Conservation (phyloP, 1,140 invertebrate genomes). For the Bombus pyrosoma region DNA sequence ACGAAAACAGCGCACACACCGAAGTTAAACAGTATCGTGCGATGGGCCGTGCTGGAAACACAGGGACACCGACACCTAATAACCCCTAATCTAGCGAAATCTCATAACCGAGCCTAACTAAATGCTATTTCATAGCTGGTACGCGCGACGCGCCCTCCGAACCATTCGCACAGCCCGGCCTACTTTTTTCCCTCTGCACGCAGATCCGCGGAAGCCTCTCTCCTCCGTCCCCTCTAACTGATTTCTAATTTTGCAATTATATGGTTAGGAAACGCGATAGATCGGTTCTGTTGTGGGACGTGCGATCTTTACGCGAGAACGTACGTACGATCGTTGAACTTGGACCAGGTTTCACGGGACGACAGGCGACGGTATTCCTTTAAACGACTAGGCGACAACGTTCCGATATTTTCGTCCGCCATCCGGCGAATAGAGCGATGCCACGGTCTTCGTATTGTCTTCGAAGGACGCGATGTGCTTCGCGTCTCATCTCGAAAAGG, state of each 20-base stretch:
- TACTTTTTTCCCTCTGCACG: background rate
- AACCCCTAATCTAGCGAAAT: conserved; percentile 74
- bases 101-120: conserved; percentile 74
- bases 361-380: too few species aligned
- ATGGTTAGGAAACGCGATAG: too few species aligned
- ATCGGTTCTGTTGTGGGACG: too few species aligned
- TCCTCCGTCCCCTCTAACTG: background rate
- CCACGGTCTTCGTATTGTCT: background rate
- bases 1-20: conserved; percentile 58
- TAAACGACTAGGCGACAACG: fast-evolving
- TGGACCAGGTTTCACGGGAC: too few species aligned
- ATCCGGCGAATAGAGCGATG: background rate
- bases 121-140: conserved; percentile 70
- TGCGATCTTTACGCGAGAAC: too few species aligned
- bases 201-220: background rate
- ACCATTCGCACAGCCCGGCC: background rate
- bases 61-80: conserved; percentile 75
- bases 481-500: conserved; percentile 52
- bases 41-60: conserved; percentile 59
- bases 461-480: conserved; percentile 18
- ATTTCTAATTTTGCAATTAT: conserved; percentile 34
- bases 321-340: too few species aligned
- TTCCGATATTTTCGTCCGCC: too few species aligned
- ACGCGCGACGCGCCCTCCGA: conserved; percentile 30
- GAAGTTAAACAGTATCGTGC: conserved; percentile 58